These are phyloP conservation scores for Malacoctenus gilli DNA, from an alignment of 2,797 vertebrate species.

Conservation along the genomic window DNA sequence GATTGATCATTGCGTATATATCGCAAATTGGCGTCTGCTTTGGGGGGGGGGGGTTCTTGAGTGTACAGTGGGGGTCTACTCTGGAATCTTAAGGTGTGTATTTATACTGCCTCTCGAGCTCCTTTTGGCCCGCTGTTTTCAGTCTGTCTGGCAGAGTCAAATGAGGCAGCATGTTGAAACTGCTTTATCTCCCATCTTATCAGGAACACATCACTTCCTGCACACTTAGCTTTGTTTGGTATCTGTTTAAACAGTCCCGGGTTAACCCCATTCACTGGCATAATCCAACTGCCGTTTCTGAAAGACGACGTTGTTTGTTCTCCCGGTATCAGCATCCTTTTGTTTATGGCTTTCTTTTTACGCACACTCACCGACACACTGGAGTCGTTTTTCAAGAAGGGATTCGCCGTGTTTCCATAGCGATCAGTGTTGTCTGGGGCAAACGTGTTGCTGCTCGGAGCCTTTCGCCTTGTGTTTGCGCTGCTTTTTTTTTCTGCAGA, in stretches of 20 bases:
- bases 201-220: slow-evolving; percentile 51
- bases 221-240: slow-evolving; percentile 45
- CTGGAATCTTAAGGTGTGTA: too few species aligned
- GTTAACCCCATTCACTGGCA: slow-evolving; percentile 41
- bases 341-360: too few species aligned
- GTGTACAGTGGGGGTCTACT: too few species aligned
- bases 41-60: too few species aligned
- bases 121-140: slow-evolving; percentile 13
- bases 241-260: slow-evolving; percentile 53
- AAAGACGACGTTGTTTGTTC: too few species aligned
- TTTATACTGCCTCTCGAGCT: too few species aligned
- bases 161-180: slow-evolving; percentile 38
- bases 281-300: too few species aligned
- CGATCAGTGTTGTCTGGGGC: slow-evolving; percentile 30
- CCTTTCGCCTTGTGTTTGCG: slow-evolving; percentile 4
- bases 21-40: slow-evolving; percentile 40
- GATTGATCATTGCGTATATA: neutral
- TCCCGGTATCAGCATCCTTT: too few species aligned
- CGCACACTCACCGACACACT: too few species aligned
- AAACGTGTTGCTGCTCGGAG: too few species aligned
- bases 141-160: slow-evolving; percentile 28
- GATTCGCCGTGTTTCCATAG: slow-evolving; percentile 43
- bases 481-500: neutral
- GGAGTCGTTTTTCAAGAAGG: too few species aligned
- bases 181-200: slow-evolving; percentile 40